Conservation (phyloP, 2,797 vertebrate genomes). For the Chromis chromis region DNA sequence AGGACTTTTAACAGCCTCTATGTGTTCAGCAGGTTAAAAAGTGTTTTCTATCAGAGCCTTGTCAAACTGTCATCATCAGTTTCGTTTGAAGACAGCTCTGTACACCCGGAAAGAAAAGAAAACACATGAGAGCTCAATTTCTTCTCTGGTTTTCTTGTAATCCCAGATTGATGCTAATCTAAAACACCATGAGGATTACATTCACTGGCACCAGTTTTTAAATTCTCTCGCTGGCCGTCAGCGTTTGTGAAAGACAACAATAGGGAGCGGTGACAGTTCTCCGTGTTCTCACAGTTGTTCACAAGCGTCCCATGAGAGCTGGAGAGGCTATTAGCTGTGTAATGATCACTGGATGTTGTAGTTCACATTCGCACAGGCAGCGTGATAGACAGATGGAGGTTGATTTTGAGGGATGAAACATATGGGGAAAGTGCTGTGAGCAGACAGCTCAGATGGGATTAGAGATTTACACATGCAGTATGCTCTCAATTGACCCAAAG, state of each 20-base stretch:
- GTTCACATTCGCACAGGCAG: constrained; percentile 56
- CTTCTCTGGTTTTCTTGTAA: constrained; percentile 59
- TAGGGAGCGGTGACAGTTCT: constrained; percentile 53
- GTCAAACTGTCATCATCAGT: constrained; percentile 73
- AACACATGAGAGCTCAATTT: constrained; percentile 43
- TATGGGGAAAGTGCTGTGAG: constrained; percentile 60
- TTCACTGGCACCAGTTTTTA: constrained; percentile 45
- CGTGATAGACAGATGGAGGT: constrained; percentile 69
- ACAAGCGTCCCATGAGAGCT: constrained; percentile 67
- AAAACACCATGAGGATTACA: constrained; percentile 61
- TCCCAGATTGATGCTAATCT: constrained; percentile 71
- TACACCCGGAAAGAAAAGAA: constrained; percentile 29
- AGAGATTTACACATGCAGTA: constrained; percentile 37
- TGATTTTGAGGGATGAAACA: constrained; percentile 72
- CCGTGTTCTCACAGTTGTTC: constrained; percentile 61
- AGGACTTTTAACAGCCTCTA: constrained; percentile 72
- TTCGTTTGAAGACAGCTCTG: constrained; percentile 58
- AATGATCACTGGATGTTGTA: constrained; percentile 69
- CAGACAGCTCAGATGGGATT: constrained; percentile 68
- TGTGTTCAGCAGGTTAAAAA: constrained; percentile 75
- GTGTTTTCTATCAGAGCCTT: constrained; percentile 72
- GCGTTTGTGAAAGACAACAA: constrained; percentile 43
- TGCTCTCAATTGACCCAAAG: constrained; percentile 47
- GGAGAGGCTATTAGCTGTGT: constrained; percentile 65
- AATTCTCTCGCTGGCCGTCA: constrained; percentile 56